phyloP scores from a whole-genome alignment of 2,113 vertebrate species.

The Dipodomys ordii region DNA sequence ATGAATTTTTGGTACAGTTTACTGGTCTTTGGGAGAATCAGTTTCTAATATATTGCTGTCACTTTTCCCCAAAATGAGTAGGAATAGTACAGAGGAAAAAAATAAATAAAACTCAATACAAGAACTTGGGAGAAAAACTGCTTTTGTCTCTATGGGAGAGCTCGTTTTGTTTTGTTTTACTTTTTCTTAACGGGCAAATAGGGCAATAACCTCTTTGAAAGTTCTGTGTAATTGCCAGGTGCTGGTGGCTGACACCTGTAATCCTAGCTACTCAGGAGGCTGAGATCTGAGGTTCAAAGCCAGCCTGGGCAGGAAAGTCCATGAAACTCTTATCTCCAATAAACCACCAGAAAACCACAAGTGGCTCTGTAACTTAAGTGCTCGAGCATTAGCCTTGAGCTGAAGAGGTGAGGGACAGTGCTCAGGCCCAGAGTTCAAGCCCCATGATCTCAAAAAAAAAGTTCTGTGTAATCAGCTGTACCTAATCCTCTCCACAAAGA shows the following conservation, averaged over 20 bases:
- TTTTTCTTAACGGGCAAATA: not conserved
- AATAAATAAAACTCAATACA: not conserved
- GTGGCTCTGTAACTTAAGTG: no score
- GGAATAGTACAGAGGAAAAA: not conserved
- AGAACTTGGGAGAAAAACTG: not conserved
- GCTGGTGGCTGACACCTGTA: no score
- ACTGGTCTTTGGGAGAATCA: not conserved
- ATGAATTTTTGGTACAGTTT: not conserved
- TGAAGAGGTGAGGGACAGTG: no score
- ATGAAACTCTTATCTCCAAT: no score
- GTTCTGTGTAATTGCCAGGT: not conserved
- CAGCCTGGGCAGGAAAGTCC: no score
- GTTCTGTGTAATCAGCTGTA: not conserved
- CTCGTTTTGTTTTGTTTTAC: not conserved
- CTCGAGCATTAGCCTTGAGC: no score
- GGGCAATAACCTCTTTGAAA: not conserved
- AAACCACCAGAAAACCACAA: no score
- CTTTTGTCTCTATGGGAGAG: not conserved
- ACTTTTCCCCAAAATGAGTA: not conserved
- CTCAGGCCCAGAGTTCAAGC: no score
- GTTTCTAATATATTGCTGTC: not conserved
- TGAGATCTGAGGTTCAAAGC: no score
- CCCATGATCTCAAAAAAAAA: not conserved
- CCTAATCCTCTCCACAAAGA: not conserved
- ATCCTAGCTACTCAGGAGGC: no score